Base-by-base conservation (phyloP, 2,888 invertebrate genomes). In the Dasypolia templi region DNA sequence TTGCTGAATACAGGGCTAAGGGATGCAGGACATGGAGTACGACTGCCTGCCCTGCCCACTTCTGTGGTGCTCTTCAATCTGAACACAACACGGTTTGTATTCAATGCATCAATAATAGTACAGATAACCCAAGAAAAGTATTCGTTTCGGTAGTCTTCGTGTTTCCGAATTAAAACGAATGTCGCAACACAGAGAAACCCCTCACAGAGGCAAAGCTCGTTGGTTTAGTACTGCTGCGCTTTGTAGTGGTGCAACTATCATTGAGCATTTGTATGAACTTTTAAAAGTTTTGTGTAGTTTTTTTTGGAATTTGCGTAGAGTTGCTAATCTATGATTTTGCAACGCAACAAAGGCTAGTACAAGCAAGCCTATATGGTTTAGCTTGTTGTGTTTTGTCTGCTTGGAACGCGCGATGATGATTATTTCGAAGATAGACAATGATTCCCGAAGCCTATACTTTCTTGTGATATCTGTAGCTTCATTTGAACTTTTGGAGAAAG, bases 1-100 rank as follows among this genome's bases (percentile, higher is more conserved):
- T 97, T 0, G 77, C 91, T 3, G 91, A 94, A 68, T 97, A 95
- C 83, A 81, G 56, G 3, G 26, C 49, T 0, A 83, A 88, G 62
- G 66, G 87, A 0, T 95, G 95, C 87, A 91, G 75, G n/a, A 51
- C 59, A 0, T 80, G 85, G 58, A 46, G n/a, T 0, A 77, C 83
- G 0, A 86, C 89, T 0, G 0, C 11, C 0, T 95, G 95, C 76
- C 29, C 68, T 0, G 3, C 74, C 0, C 5, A 53, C 0, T 82
- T 61, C 32, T 94, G 94, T 39, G 91, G 92, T 5, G 90, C 90
- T n/a, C 49, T 92, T 0, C 19, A 32, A 9, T 76, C 89, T 39
- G 69, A 71, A 1, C 92, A 93, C 68, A 92, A 89, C 61, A 14
- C 68, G 55, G 92, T 92, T 75, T 87, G 86, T 88, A 67, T 65